A percentile compares a stretch with the other conserved stretches of the same genome.
Evolutionary conservation across 2,113 vertebrate species (phyloP).

Genomic region (Clarias magur): DNA sequence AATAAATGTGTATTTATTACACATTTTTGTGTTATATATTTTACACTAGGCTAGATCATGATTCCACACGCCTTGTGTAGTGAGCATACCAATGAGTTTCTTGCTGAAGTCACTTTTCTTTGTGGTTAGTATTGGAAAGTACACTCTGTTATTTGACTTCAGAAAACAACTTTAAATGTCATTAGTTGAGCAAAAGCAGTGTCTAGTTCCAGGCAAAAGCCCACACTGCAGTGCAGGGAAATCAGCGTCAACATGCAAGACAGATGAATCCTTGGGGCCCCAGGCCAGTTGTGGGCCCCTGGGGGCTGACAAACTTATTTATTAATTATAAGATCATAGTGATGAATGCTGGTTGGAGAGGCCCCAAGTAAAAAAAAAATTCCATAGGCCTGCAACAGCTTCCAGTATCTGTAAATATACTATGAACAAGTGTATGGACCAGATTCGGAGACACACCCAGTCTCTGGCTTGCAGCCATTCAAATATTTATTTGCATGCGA

Average conservation of each 20-base stretch:
- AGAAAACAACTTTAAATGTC: constrained; percentile 25
- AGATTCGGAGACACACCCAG: not conserved
- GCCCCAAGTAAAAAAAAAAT: too few relatives aligned
- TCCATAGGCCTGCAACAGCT: too few relatives aligned
- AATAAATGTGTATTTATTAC: too few relatives aligned
- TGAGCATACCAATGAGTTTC: not conserved
- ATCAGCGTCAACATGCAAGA: too few relatives aligned
- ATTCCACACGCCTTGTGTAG: not conserved
- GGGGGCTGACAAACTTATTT: too few relatives aligned
- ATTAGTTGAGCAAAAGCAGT: not conserved
- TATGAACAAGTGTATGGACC: not conserved
- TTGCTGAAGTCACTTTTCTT: not conserved
- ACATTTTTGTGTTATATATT: not conserved
- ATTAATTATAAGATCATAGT: too few relatives aligned
- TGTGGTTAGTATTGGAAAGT: constrained; percentile 44
- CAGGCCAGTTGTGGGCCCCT: too few relatives aligned
- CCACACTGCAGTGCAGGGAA: constrained; percentile 24
- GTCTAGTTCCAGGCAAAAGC: constrained; percentile 29
- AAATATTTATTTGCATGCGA: not conserved
- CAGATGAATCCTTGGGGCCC: too few relatives aligned
- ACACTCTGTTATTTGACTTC: not conserved
- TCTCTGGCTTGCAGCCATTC: not conserved
- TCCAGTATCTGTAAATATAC: not conserved
- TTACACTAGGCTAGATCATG: not conserved
- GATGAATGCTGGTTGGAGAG: too few relatives aligned